These are phyloP conservation scores for Agrypnus murinus DNA, from an alignment of 2,888 invertebrate genomes.

Conservation along the genomic window DNA sequence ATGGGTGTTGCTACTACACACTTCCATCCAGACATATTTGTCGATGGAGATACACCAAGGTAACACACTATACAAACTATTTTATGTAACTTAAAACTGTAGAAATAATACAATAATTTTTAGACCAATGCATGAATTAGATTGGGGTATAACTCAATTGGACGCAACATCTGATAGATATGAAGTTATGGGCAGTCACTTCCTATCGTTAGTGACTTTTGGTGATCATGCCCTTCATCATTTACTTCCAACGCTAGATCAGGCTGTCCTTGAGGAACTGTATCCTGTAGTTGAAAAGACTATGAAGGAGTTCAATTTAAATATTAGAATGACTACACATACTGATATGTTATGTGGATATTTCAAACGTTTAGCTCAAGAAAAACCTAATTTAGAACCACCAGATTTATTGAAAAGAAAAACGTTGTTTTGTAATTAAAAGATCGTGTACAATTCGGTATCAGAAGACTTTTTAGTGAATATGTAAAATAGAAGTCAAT, in stretches of 20 bases:
- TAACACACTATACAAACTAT: too few species aligned
- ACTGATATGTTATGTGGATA: conserved; percentile 81
- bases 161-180: conserved; percentile 84
- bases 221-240: conserved; percentile 89
- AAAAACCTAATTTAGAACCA: conserved; percentile 66
- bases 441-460: too few species aligned
- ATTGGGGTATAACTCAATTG: conserved; percentile 88
- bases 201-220: conserved; percentile 82
- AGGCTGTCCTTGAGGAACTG: conserved; percentile 80
- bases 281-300: conserved; percentile 78
- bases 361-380: conserved; percentile 76
- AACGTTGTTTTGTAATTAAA: too few species aligned
- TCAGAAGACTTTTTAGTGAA: too few species aligned
- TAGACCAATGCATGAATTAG: conserved; percentile 72
- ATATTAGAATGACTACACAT: conserved; percentile 72
- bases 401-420: conserved; percentile 45
- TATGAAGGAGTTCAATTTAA: conserved; percentile 77
- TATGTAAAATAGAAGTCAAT: too few species aligned
- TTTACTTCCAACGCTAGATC: conserved; percentile 87
- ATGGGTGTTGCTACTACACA: neutral
- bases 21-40: conserved; percentile 5
- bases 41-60: conserved; percentile 15
- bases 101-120: conserved; percentile 14
- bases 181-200: conserved; percentile 80
- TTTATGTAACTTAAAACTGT: too few species aligned